These are phyloP conservation scores for Tachycineta bicolor DNA, from an alignment of 2,113 vertebrate genomes.

Conservation along the genomic window DNA sequence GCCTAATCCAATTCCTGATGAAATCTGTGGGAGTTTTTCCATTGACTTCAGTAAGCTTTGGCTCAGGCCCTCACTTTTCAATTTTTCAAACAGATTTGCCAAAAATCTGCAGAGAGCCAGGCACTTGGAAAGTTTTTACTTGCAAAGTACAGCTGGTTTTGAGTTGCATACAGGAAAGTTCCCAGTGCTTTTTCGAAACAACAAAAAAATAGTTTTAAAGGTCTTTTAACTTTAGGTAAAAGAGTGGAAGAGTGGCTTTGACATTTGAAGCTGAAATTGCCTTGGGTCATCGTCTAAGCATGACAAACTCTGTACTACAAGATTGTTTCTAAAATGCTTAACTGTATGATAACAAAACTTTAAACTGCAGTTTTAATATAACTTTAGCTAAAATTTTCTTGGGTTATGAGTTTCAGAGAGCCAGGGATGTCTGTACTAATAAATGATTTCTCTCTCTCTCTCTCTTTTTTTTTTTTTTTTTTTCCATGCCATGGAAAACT, in stretches of 20 bases:
- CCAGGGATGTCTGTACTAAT: not conserved
- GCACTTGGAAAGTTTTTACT: constrained; percentile 52
- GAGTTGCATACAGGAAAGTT: constrained; percentile 22
- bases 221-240: not conserved
- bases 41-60: constrained; percentile 49
- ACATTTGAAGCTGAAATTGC: not conserved
- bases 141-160: constrained; percentile 50
- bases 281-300: not conserved
- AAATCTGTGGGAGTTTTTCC: constrained; percentile 65
- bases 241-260: not conserved
- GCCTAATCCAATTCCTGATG: constrained; percentile 57
- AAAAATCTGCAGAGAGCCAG: constrained; percentile 43
- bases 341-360: not conserved
- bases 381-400: not conserved
- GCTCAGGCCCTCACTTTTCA: constrained; percentile 16
- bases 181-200: not conserved
- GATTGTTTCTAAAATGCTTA: not conserved
- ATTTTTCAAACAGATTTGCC: constrained; percentile 47
- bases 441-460: not conserved
- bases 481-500: not conserved
- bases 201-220: not conserved
- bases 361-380: not conserved
- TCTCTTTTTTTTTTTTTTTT: accelerated
- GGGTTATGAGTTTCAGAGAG: not conserved
- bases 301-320: not conserved